Evolutionary conservation across 2,797 vertebrate species (phyloP), one percentile per base, ranked within the genome.

Genomic region (Falco berigora): DNA sequence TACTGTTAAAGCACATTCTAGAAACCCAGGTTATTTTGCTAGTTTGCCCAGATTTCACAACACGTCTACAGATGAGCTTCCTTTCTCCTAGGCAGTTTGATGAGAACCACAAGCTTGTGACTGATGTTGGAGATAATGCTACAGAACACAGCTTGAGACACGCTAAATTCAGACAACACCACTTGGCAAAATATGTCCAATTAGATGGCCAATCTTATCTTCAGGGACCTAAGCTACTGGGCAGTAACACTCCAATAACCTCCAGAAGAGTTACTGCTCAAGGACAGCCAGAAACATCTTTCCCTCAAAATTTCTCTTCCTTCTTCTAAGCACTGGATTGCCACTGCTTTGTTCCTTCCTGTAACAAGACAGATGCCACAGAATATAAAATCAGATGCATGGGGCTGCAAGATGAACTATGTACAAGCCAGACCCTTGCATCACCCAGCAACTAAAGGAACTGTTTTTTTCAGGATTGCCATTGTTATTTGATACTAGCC

Each of bases 1-100:
- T 81, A 94, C 68, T 92, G 44, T 27, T 88, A 80, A 82, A 86
- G 66, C n/a, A 90, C 50, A 67, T 84, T 95, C 78, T 93, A 94
- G 90, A 96, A 96, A 80, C 15, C 5, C 40, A 72, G 25, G 77
- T 90, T 94, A 90, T 82, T 94, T 90, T 77, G 71, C 27, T 71
- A 49, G 63, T 81, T 93, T 62, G 42, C 47, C 95, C 93, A 86
- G 75, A 62, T 91, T 95, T 94, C 92, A 90, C 56, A 86, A 85
- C 2, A 87, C 55, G 49, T 75, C 64, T 72, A 74, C 42, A 74
- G 80, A 71, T 47, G 44, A 90, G 58, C 68, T 83, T 88, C 53
- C 67, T 38, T 73, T 82, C 56, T 79, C 69, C 42, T 25, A 74
- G n/a, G 76, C 32, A 74, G 50, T 38, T 36, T 52, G 72, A 77